Conservation (phyloP, 2,888 invertebrate genomes). For the Phoenoteleia sp. region DNA sequence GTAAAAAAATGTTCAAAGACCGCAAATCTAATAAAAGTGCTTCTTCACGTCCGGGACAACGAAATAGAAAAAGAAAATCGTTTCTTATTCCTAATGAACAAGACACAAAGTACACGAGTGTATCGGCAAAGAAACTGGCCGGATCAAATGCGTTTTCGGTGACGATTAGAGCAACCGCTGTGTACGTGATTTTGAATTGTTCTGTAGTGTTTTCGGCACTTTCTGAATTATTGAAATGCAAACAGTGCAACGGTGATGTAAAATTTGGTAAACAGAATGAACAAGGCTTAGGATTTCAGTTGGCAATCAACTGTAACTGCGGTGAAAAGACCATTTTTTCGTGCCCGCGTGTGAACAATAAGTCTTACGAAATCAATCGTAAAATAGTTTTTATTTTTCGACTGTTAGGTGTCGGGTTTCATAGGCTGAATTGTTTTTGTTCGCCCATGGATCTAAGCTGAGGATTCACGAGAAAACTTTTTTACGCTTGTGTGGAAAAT, state of each 20-base stretch:
- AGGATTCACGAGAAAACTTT: slow-evolving; percentile 9
- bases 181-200: slow-evolving; percentile 5
- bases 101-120: neutral
- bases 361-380: slow-evolving; percentile 14
- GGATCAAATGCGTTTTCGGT: neutral
- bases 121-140: slow-evolving; percentile 10
- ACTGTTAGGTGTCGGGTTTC: slow-evolving; percentile 5
- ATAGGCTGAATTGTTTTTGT: neutral
- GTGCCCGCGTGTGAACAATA: neutral
- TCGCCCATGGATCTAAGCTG: slow-evolving; percentile 3
- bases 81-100: slow-evolving; percentile 1
- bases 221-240: slow-evolving; percentile 9
- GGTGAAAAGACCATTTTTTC: neutral
- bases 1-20: slow-evolving; percentile 5
- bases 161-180: neutral
- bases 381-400: slow-evolving; percentile 6
- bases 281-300: slow-evolving; percentile 19
- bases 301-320: neutral
- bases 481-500: neutral
- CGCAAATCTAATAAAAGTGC: slow-evolving; percentile 1
- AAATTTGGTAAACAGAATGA: neutral
- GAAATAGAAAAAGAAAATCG: neutral
- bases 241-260: slow-evolving; percentile 1
- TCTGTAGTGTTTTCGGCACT: neutral
- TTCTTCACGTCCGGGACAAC: slow-evolving; percentile 1